Evolutionary conservation across 2,797 vertebrate species (phyloP).

Genomic region (Phylloscopus collybita): DNA sequence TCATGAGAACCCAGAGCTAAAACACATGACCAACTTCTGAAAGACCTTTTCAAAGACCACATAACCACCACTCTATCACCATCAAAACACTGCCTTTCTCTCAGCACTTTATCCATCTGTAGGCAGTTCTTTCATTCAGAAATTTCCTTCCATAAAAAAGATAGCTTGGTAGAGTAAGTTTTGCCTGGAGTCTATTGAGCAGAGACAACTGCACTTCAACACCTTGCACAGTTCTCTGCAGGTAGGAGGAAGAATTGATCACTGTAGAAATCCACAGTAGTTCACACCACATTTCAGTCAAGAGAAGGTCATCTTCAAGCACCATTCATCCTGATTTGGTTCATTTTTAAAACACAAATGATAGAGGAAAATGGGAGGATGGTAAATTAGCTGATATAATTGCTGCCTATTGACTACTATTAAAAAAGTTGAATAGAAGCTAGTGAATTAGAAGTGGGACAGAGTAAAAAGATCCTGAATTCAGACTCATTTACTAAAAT

Average conservation of each 20-base stretch:
- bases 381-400: background rate
- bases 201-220: background rate
- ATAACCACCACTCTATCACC: background rate
- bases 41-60: background rate
- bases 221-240: background rate
- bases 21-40: accelerated
- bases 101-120: background rate
- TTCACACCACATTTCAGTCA: background rate
- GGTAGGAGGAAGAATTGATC: background rate
- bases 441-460: background rate
- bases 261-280: background rate
- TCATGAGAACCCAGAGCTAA: background rate
- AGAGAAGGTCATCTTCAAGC: background rate
- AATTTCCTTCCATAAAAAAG: background rate
- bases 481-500: background rate
- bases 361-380: background rate
- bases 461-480: background rate
- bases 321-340: background rate
- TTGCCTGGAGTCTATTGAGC: background rate
- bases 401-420: background rate
- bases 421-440: background rate
- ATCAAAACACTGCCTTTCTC: background rate
- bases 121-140: background rate
- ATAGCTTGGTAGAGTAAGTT: background rate
- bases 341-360: background rate